Base-by-base conservation (phyloP, 2,113 vertebrate genomes). In the Myodes glareolus region DNA sequence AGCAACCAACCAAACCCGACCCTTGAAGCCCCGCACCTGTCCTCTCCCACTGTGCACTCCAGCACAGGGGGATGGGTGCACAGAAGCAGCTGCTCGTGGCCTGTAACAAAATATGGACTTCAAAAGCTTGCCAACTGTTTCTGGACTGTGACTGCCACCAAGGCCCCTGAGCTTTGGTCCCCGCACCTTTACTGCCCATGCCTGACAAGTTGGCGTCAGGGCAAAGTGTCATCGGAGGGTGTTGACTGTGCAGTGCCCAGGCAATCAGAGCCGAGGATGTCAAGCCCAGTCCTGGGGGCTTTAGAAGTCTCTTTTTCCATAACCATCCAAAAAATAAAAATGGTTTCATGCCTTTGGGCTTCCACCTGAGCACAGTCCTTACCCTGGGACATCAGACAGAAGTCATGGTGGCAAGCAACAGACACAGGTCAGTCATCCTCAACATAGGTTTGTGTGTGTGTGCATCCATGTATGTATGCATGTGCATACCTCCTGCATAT, bases 91-190 rank as follows among this genome's bases (percentile, higher is more conserved):
- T 89, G 89, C 50, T 7, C 39, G 19, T 7, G 8, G 39, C 42
- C 70, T 27, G 68, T 33, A 87, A 81, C 2, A 25, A 65, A 84
- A 91, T 17, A 16, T 31, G 0, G 0, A 39, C 97, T 86, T 91
- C 94, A 81, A 77, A 84, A 82, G 63, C 42, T 63, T 29, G 8
- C 33, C 93, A 88, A 85, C 90, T 82, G 88, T 72, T 80, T 25
- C 90, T 10, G 77, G 65, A 52, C 47, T 73, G 1, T 3, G 11
- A 68, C 72, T 6, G 87, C 77, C 90, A 13, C 13, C 31, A 2
- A 16, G 36, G 50, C 29, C 67, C 45, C 73, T 29, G 29, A 0
- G 39, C 78, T 39, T 90, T 12, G 0, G 1, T 63, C 7, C 75
- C 65, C 4, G n/a, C 4, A 0, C 5, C 29, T 29, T 29, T 1